These are phyloP conservation scores for Candidula unifasciata DNA, from an alignment of 2,888 invertebrate species.

Conservation along the genomic window DNA sequence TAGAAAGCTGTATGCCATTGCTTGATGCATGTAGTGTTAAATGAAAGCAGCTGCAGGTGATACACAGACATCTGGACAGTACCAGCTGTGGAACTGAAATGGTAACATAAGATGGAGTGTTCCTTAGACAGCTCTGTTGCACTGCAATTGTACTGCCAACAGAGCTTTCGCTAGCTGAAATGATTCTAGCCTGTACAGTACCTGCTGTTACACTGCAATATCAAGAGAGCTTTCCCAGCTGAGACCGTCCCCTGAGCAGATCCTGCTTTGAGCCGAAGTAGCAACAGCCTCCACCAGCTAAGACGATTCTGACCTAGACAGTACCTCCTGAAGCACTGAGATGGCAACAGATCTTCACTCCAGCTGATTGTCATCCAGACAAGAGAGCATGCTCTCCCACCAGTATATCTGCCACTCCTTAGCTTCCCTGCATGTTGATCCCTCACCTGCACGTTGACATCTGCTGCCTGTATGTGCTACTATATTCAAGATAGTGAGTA, in stretches of 20 bases:
- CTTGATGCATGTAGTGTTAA: constrained; percentile 20
- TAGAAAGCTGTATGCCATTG: background rate
- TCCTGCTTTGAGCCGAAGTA: too few species aligned
- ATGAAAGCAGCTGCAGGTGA: constrained; percentile 18
- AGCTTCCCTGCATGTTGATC: constrained; percentile 43
- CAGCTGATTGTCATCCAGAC: background rate
- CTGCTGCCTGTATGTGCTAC: constrained; percentile 6
- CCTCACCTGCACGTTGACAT: constrained; percentile 9
- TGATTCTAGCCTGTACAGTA: too few species aligned
- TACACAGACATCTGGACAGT: background rate
- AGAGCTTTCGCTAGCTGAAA: background rate
- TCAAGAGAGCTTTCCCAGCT: too few species aligned
- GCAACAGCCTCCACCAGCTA: too few species aligned
- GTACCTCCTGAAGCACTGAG: too few species aligned
- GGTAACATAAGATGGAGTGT: too few species aligned
- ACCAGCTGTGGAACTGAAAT: background rate
- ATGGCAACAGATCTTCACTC: too few species aligned
- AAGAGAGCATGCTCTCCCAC: constrained; percentile 16
- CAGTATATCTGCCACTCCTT: background rate
- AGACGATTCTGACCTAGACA: too few species aligned
- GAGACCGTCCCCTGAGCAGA: too few species aligned
- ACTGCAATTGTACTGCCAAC: too few species aligned
- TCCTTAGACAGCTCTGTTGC: too few species aligned
- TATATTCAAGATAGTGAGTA: constrained; percentile 40
- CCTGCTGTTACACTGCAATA: too few species aligned